Evolutionary conservation across 2,113 vertebrate genomes (phyloP), one percentile per base, ranked within the genome.

Genomic region (Boleophthalmus pectinirostris): DNA sequence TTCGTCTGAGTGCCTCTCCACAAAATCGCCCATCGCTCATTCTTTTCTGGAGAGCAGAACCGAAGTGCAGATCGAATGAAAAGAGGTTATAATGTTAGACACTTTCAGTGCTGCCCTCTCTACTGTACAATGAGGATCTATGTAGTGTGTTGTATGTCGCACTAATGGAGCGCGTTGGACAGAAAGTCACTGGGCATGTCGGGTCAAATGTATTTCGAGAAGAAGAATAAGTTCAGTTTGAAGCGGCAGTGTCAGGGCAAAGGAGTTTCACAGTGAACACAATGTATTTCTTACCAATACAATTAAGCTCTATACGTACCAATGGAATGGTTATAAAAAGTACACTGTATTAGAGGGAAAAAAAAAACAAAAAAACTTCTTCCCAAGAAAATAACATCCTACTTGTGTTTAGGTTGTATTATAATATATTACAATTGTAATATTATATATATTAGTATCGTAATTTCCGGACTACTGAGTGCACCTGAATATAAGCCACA

Each of bases 1-100:
- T 84, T 81, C 68, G 38, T 80, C 81, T 91, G 82, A 93, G 87
- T 83, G 87, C 79, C 73, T 88, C 79, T 82, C 71, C 76, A 88
- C 74, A 85, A 89, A 85, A 88, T 87, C 74, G 20, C 33, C 79
- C 79, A 84, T 86, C 72, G 60, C 82, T 88, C 79, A 80, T 77
- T 68, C 74, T 8, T 69, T 58, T 71, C 87, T 64, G 23, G 74
- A 81, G 81, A 75, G 76, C 72, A 45, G 60, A 10, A 66, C 33
- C 5, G n/a, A 61, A 80, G 67, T 54, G 65, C 58, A 73, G 74
- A 79, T 66, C 53, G 63, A 87, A 80, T 75, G 70, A 78, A 58
- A 73, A 56, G 53, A 74, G 71, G 69, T 79, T 75, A 78, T 70
- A 82, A 84, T 83, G 49, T 47, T 23, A 68, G 68, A 65, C 45